Percentiles rank a stretch among this genome's conserved stretches.
Evolutionary conservation across 2,797 vertebrate genomes (phyloP).

Genomic region (Xenopus petersii): DNA sequence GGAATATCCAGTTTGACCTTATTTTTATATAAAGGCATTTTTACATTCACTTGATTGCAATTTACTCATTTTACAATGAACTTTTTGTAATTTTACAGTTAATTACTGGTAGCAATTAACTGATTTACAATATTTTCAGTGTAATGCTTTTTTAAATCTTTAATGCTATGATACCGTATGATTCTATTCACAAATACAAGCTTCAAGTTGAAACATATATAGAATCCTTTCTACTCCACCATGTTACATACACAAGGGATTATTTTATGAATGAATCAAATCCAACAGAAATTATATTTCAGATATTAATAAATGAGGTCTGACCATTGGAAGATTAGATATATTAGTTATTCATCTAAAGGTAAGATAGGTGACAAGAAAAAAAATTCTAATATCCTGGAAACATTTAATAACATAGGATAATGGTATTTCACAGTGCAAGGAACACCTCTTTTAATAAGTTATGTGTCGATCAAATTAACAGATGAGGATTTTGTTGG

Average conservation of each 20-base stretch:
- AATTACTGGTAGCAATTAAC: too few relatives aligned
- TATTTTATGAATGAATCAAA: conserved; percentile 34
- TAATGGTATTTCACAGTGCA: conserved; percentile 42
- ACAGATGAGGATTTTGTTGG: conserved; percentile 25
- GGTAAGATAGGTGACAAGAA: conserved; percentile 30
- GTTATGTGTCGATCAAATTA: conserved; percentile 46
- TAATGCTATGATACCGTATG: background rate
- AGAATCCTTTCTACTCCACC: conserved; percentile 14
- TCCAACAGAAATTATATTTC: conserved; percentile 18
- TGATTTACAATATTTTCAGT: too few relatives aligned
- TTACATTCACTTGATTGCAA: too few relatives aligned
- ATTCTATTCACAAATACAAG: background rate
- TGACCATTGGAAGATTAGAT: conserved; percentile 30
- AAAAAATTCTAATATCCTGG: conserved; percentile 45
- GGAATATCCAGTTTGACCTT: too few relatives aligned
- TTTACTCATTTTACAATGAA: too few relatives aligned
- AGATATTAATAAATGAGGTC: conserved; percentile 40
- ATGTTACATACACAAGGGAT: conserved; percentile 10
- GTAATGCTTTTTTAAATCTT: background rate
- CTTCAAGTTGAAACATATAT: background rate
- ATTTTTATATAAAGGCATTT: too few relatives aligned
- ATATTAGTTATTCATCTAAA: conserved; percentile 44
- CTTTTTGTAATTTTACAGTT: too few relatives aligned
- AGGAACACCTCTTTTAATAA: conserved; percentile 39
- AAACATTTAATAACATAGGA: conserved; percentile 47